Base-by-base conservation (phyloP, 2,888 invertebrate species). In the Drosophila koepferae region DNA sequence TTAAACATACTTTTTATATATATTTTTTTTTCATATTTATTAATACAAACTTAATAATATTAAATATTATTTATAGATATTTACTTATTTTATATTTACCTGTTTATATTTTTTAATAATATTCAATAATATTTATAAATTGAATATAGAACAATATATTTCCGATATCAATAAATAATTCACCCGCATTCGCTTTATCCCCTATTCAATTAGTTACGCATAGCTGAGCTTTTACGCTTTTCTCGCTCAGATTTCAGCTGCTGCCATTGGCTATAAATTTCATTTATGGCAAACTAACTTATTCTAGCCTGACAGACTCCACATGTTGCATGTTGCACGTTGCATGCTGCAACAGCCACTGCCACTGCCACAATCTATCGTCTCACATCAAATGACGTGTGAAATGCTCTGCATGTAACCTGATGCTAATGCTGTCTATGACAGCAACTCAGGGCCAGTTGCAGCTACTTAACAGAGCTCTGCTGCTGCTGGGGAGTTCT, bases 311-410 rank as follows among this genome's bases (percentile, higher is more conserved):
- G 43, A n/a, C 71, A 65, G 48, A 20, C 44, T 20, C 48, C 62
- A 51, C 53, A 53, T 53, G 40, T 12, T 38, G 36, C 6, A 46
- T n/a, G 31, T 1, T 31, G 8, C 40, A 40, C 16, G 38, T 36
- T 36, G 36, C 36, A 36, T 36, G 54, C 36, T 34, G 5, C 20
- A 31, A 14, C 20, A 36, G 51, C 36, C 2, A 4, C 20, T 16
- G 14, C 38, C 14, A 16, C 12, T 6, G 38, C 6, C 28, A 28
- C 28, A 28, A 28, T 28, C 28, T 28, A 28, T 28, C 14, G 38
- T 38, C 38, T 54, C 61, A 51, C 69, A 59, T 55, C 49, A 23
- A 86, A 86, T 85, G 86, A 86, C 67, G 86, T 85, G 86, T 86
- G 78, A 86, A 83, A 83, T 54, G 40, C 54, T 69, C 71, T 23